Conservation (phyloP, 2,797 vertebrate species). For the Epinephelus coioides region DNA sequence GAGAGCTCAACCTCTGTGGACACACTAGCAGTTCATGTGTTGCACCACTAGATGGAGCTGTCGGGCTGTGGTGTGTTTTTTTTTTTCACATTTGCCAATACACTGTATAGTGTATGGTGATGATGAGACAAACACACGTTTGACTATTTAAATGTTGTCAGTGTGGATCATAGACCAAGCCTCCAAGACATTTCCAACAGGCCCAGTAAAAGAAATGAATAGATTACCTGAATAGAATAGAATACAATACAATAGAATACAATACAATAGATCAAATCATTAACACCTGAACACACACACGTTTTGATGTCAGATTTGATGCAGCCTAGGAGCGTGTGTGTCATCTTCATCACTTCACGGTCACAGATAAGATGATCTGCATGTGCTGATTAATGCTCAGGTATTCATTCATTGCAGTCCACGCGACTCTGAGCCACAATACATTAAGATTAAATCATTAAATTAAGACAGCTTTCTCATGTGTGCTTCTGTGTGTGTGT, state of each 20-base stretch:
- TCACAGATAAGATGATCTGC: background rate
- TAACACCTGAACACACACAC: background rate
- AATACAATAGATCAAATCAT: background rate
- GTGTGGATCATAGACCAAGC: background rate
- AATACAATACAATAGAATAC: background rate
- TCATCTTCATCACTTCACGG: background rate
- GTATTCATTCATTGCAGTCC: no score
- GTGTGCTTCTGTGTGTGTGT: slow-evolving; percentile 17
- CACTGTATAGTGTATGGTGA: no score
- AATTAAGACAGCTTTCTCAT: slow-evolving; percentile 7
- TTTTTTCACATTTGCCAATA: background rate
- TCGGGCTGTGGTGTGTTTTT: background rate
- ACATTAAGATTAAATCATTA: background rate
- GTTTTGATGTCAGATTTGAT: background rate
- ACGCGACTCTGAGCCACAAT: slow-evolving; percentile 4
- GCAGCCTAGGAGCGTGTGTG: no score
- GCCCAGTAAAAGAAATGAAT: background rate
- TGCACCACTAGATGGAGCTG: slow-evolving; percentile 52
- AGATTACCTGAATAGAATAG: background rate
- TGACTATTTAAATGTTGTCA: background rate
- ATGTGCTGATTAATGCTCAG: slow-evolving; percentile 15
- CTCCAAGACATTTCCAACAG: no score
- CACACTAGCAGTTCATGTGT: background rate
- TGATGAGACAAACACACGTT: background rate
- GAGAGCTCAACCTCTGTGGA: background rate